Evolutionary conservation across 2,888 invertebrate species (phyloP).

Genomic region (Pyrrhia umbra): DNA sequence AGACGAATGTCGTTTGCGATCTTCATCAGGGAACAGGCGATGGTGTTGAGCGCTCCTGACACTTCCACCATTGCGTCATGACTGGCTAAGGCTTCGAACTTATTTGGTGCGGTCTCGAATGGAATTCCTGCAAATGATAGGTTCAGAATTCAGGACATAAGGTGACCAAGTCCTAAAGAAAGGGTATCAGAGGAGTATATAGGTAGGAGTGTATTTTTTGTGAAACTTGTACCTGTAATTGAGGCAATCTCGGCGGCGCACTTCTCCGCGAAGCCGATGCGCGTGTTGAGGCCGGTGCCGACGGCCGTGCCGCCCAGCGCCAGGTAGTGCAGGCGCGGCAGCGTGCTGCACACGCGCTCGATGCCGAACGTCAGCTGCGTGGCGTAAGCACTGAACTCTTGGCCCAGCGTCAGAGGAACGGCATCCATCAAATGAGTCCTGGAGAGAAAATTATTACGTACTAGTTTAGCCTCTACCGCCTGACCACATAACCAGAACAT

Average conservation of each 20-base stretch:
- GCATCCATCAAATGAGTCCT: slow-evolving; percentile 97
- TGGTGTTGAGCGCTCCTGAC: slow-evolving; percentile 97
- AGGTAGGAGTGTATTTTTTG: too few relatives aligned
- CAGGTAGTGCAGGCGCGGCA: slow-evolving; percentile 96
- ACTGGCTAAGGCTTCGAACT: slow-evolving; percentile 98
- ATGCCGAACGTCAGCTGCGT: slow-evolving; percentile 96
- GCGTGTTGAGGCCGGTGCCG: slow-evolving; percentile 98
- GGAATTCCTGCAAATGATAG: slow-evolving; percentile 91
- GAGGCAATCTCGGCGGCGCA: slow-evolving; percentile 95
- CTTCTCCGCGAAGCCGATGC: slow-evolving; percentile 98
- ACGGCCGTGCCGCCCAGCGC: slow-evolving; percentile 99
- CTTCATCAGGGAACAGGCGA: slow-evolving; percentile 98
- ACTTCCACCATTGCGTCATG: slow-evolving; percentile 99
- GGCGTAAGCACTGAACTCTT: slow-evolving; percentile 98
- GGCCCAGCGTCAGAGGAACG: slow-evolving; percentile 98
- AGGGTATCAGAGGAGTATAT: not conserved
- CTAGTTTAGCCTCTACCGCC: too few relatives aligned
- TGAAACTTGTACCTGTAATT: slow-evolving; percentile 91
- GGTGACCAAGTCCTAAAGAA: not conserved
- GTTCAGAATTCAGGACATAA: not conserved
- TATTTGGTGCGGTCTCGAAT: slow-evolving; percentile 98
- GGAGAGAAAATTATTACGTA: slow-evolving; percentile 9
- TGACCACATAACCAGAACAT: not conserved
- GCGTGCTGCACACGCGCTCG: slow-evolving; percentile 94
- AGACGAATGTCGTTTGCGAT: slow-evolving; percentile 98